Conservation (phyloP, 1,140 invertebrate species). For the Doryteuthis pealeii region DNA sequence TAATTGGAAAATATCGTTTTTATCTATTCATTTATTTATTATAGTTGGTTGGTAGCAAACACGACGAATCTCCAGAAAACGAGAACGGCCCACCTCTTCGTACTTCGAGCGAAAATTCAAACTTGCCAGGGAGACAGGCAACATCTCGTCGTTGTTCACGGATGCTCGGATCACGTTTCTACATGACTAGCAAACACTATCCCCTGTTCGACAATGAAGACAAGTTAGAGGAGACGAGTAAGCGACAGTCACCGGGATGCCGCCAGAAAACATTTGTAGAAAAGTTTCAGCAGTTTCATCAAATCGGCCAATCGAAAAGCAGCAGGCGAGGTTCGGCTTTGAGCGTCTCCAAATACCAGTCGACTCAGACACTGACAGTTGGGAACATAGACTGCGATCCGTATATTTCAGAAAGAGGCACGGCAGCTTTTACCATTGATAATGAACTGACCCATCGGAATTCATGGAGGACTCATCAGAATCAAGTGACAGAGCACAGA, state of each 20-base stretch:
- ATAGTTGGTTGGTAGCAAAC: neutral
- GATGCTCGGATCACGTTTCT: neutral
- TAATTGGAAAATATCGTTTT: no score
- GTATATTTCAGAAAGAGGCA: no score
- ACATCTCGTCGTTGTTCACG: neutral
- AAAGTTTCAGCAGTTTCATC: neutral
- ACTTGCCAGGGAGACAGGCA: neutral
- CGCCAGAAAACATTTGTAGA: neutral
- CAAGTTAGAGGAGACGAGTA: neutral
- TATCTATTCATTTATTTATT: no score
- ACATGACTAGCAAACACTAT: neutral
- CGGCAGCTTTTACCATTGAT: neutral
- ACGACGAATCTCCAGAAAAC: no score
- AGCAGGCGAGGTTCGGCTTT: neutral
- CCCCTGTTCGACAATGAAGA: neutral
- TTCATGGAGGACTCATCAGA: no score
- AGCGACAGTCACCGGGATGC: neutral
- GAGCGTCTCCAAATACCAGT: neutral
- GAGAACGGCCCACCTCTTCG: neutral
- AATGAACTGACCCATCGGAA: neutral
- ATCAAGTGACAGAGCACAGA: no score
- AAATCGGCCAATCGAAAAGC: neutral
- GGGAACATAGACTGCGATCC: neutral
- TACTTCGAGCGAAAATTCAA: neutral
- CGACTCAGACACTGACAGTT: neutral